These are phyloP conservation scores for Apis cerana DNA, from an alignment of 1,140 invertebrate genomes.

Conservation along the genomic window DNA sequence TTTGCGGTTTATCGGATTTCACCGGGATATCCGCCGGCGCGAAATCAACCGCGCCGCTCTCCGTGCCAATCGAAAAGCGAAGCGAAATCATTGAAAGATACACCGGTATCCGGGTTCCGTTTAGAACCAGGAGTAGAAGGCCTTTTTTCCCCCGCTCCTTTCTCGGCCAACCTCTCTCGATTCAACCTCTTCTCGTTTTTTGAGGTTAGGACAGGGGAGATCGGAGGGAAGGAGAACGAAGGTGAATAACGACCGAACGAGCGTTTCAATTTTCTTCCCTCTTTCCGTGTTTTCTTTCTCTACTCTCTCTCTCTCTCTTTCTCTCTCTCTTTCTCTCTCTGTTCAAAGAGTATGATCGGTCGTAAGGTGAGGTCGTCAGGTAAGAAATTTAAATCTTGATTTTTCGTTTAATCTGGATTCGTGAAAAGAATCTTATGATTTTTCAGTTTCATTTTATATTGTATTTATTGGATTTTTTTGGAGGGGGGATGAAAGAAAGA, in stretches of 20 bases:
- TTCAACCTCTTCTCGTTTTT: neutral
- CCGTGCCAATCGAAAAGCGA: slow-evolving; percentile 56
- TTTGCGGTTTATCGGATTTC: slow-evolving; percentile 79
- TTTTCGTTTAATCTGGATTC: neutral
- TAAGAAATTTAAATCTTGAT: neutral
- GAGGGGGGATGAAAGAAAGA: too few species aligned
- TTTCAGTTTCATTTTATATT: too few species aligned
- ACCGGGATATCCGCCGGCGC: slow-evolving; percentile 60
- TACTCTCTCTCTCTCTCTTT: too few species aligned
- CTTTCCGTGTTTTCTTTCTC: neutral
- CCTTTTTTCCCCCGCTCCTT: neutral
- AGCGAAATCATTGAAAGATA: slow-evolving; percentile 49
- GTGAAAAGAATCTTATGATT: too few species aligned
- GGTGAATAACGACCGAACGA: neutral
- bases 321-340: too few species aligned
- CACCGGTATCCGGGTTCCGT: slow-evolving; percentile 7
- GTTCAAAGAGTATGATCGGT: neutral
- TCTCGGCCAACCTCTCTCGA: neutral
- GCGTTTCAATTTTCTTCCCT: neutral
- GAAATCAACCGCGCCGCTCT: slow-evolving; percentile 62
- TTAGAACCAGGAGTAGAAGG: neutral
- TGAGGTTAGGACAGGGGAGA: neutral
- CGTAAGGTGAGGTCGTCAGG: neutral
- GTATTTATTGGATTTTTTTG: too few species aligned
- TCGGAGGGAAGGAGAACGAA: neutral